Conservation (phyloP, 2,797 vertebrate species). For the Acipenser oxyrinchus region DNA sequence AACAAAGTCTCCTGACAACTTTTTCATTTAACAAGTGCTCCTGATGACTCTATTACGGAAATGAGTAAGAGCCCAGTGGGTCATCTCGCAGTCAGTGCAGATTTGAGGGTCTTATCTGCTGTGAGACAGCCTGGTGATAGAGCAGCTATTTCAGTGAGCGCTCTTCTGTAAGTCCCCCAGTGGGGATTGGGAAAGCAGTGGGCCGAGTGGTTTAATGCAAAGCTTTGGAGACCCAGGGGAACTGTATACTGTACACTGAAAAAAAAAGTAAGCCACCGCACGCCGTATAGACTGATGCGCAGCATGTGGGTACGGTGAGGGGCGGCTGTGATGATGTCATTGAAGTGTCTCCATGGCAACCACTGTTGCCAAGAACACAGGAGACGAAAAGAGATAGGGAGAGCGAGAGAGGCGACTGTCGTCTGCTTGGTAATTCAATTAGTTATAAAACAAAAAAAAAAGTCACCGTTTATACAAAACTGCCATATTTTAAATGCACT, state of each 20-base stretch:
- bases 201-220: conserved; percentile 2
- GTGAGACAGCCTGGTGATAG: conserved; percentile 1
- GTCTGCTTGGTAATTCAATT: no score
- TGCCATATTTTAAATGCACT: no score
- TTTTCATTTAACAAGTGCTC: no score
- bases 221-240: conserved; percentile 17
- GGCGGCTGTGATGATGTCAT: conserved; percentile 12
- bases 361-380: conserved; percentile 7
- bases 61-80: no score
- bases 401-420: no score
- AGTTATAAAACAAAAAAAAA: no score
- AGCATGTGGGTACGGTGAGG: neutral
- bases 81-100: no score
- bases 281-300: no score
- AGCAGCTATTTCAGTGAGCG: conserved; percentile 9
- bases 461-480: no score
- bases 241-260: neutral
- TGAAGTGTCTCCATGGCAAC: conserved; percentile 11
- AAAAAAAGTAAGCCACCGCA: no score
- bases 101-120: neutral
- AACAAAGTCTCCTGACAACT: no score
- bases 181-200: neutral
- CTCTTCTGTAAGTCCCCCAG: conserved; percentile 10
- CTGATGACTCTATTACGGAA: no score
- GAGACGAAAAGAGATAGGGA: neutral